phyloP scores from a whole-genome alignment of 2,113 vertebrate genomes.

The Cinclus mexicanus region DNA sequence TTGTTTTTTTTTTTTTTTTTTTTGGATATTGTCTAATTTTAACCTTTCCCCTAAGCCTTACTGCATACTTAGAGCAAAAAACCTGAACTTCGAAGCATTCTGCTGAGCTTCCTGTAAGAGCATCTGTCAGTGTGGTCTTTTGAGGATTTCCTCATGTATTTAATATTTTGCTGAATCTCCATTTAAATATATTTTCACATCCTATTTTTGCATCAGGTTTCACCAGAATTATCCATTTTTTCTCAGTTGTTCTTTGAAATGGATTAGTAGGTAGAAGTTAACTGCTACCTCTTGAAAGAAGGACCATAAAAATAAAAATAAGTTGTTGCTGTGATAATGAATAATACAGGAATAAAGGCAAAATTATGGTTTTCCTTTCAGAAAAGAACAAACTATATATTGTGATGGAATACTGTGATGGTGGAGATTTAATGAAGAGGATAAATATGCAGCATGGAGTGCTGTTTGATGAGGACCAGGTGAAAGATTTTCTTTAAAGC shows the following conservation, averaged over 20 bases:
- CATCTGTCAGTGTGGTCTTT: background rate
- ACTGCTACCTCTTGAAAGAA: background rate
- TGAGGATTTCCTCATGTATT: background rate
- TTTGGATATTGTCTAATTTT: background rate
- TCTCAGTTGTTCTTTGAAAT: background rate
- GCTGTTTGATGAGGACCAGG: slow-evolving; percentile 87
- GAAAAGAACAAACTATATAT: slow-evolving; percentile 84
- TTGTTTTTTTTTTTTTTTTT: background rate
- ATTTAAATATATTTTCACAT: background rate
- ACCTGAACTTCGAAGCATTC: background rate
- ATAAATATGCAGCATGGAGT: slow-evolving; percentile 84
- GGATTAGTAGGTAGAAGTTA: background rate
- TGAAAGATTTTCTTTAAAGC: slow-evolving; percentile 56
- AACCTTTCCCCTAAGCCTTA: background rate
- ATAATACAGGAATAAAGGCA: background rate
- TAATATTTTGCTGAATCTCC: background rate
- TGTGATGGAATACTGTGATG: slow-evolving; percentile 93
- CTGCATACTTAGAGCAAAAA: background rate
- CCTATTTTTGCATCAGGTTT: background rate
- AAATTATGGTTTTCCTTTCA: slow-evolving; percentile 59
- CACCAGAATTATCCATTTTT: background rate
- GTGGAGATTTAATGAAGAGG: slow-evolving; percentile 89
- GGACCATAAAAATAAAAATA: background rate
- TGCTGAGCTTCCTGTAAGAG: background rate
- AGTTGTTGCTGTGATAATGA: background rate